Evolutionary conservation across 2,888 invertebrate species (phyloP).

Genomic region (Norana najaformis): DNA sequence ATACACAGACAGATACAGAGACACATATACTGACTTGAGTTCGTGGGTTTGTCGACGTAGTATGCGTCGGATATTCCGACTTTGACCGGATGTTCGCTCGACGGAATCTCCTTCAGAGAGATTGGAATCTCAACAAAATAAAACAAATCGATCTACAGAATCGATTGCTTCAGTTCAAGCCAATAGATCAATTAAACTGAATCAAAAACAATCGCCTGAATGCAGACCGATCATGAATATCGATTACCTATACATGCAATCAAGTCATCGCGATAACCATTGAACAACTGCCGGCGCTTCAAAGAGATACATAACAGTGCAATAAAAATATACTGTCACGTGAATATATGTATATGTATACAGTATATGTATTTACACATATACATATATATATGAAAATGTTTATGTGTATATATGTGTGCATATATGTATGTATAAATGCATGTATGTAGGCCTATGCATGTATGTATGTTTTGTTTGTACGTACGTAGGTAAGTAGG

Average conservation of each 20-base stretch:
- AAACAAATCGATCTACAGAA: not conserved
- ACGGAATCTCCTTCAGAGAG: conserved; percentile 75
- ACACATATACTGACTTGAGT: conserved; percentile 26
- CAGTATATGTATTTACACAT: no score
- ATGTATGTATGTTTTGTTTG: no score
- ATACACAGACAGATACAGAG: not conserved
- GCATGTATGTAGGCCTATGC: no score
- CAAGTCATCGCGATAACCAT: no score
- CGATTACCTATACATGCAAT: no score
- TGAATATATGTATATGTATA: no score
- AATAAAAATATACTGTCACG: no score
- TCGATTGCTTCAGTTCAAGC: no score
- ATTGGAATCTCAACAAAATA: conserved; percentile 52
- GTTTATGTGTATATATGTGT: not conserved
- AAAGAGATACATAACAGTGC: no score
- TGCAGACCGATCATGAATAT: not conserved
- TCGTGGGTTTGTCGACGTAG: conserved; percentile 72
- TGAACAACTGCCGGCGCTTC: no score
- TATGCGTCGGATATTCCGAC: conserved; percentile 97
- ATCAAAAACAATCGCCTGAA: not conserved
- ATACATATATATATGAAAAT: not conserved
- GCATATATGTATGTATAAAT: no score
- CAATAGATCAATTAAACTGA: not conserved
- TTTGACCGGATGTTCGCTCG: conserved; percentile 89
- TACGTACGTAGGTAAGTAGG: not conserved